These are phyloP conservation scores for Drosophila ohnishii DNA, from an alignment of 1,140 invertebrate genomes.

Conservation along the genomic window DNA sequence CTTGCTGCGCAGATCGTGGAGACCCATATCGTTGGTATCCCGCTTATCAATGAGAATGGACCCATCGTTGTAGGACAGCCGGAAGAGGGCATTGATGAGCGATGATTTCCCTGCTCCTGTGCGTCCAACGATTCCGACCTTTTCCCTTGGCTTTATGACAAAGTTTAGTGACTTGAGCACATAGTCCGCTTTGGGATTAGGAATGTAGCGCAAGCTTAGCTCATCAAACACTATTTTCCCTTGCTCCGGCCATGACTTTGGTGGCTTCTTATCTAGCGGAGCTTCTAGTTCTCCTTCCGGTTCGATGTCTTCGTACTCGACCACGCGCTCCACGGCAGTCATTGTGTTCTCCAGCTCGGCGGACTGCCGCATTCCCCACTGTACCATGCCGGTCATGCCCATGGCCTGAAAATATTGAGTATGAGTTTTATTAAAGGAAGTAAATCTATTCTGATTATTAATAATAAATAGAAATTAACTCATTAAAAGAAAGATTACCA, in stretches of 20 bases:
- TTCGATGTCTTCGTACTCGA: conserved; percentile 89
- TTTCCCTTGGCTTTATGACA: conserved; percentile 86
- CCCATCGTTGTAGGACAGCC: conserved; percentile 89
- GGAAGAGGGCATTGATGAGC: conserved; percentile 90
- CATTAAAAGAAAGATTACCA: neutral
- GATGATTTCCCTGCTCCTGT: conserved; percentile 97
- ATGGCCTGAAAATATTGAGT: conserved; percentile 84
- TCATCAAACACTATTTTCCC: conserved; percentile 88
- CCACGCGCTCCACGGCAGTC: conserved; percentile 91
- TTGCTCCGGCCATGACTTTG: conserved; percentile 87
- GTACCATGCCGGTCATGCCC: conserved; percentile 91
- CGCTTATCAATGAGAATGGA: conserved; percentile 89
- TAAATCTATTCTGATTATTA: too few species aligned
- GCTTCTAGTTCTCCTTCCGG: conserved; percentile 88
- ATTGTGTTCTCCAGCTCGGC: conserved; percentile 93
- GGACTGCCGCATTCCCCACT: conserved; percentile 93
- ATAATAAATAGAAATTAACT: too few species aligned
- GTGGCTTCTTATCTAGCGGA: conserved; percentile 86
- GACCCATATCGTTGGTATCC: conserved; percentile 85
- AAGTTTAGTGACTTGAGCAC: conserved; percentile 88
- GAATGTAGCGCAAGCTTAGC: conserved; percentile 87
- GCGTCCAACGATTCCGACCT: conserved; percentile 91
- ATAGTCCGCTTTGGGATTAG: conserved; percentile 85
- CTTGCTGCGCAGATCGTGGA: conserved; percentile 89
- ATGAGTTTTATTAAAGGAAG: too few species aligned